These are phyloP conservation scores for Euzetes globulus DNA, from an alignment of 2,888 invertebrate species.

Conservation along the genomic window DNA sequence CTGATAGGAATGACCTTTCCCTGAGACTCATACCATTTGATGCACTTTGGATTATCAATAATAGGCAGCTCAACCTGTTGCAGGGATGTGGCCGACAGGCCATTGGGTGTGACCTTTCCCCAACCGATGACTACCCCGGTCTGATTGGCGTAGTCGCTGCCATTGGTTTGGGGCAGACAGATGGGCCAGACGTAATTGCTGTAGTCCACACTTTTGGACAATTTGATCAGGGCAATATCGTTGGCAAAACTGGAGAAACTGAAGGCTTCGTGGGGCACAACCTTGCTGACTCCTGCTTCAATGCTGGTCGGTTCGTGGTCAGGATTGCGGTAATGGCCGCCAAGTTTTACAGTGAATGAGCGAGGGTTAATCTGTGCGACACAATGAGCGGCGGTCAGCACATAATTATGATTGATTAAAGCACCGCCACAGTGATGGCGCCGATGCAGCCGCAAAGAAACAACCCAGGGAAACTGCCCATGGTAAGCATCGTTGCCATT, in stretches of 20 bases:
- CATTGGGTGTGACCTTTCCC: slow-evolving; percentile 33
- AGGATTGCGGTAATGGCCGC: slow-evolving; percentile 23
- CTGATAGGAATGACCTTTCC: slow-evolving; percentile 65
- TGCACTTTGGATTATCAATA: slow-evolving; percentile 64
- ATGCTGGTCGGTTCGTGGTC: neutral
- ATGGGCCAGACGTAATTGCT: slow-evolving; percentile 33
- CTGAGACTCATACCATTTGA: slow-evolving; percentile 65
- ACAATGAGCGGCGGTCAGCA: slow-evolving; percentile 40
- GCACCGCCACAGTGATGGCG: slow-evolving; percentile 39
- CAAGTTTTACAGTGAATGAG: slow-evolving; percentile 33
- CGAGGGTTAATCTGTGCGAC: slow-evolving; percentile 23
- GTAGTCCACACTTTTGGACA: slow-evolving; percentile 25
- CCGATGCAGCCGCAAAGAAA: slow-evolving; percentile 32
- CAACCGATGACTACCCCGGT: slow-evolving; percentile 36
- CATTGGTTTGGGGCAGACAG: slow-evolving; percentile 33
- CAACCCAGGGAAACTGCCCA: slow-evolving; percentile 32
- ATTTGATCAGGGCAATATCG: slow-evolving; percentile 68
- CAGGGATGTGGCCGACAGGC: slow-evolving; percentile 56
- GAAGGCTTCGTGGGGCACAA: slow-evolving; percentile 62
- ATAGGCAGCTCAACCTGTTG: slow-evolving; percentile 65
- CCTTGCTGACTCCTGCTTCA: neutral
- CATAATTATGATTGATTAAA: slow-evolving; percentile 35
- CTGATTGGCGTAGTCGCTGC: neutral
- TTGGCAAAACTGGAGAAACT: slow-evolving; percentile 46
- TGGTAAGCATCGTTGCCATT: slow-evolving; percentile 31